Evolutionary conservation across 2,113 vertebrate genomes (phyloP).

Genomic region (Crypturellus undulatus): DNA sequence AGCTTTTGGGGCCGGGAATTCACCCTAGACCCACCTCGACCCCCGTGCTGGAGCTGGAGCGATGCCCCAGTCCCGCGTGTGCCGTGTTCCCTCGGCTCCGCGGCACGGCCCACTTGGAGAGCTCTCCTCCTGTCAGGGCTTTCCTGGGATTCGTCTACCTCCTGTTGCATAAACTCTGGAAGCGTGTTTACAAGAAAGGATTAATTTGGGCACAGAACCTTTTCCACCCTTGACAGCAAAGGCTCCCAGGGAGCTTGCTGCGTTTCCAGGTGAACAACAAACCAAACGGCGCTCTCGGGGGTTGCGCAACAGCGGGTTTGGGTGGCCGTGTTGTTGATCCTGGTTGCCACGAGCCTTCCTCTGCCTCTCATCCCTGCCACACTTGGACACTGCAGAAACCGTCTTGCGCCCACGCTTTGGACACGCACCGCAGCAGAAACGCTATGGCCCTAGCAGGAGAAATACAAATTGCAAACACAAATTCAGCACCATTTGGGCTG

Average conservation of each 20-base stretch:
- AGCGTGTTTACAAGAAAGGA: slow-evolving; percentile 64
- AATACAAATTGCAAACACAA: background rate
- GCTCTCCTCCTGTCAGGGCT: slow-evolving; percentile 26
- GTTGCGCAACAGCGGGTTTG: background rate
- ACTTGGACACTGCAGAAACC: background rate
- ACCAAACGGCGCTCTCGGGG: background rate
- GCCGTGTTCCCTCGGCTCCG: slow-evolving; percentile 14
- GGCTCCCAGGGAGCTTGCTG: slow-evolving; percentile 12
- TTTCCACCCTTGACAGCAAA: background rate
- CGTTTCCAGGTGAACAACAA: slow-evolving; percentile 58
- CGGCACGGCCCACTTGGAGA: background rate
- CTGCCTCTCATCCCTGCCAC: background rate
- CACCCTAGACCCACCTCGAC: background rate
- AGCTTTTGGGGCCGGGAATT: background rate
- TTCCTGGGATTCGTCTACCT: slow-evolving; percentile 71
- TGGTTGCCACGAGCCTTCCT: background rate
- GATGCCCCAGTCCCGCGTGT: background rate
- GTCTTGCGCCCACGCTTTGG: fast-evolving
- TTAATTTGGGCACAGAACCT: slow-evolving; percentile 58
- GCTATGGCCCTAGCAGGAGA: background rate
- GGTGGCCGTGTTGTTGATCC: background rate
- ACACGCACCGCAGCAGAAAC: background rate
- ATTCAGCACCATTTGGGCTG: background rate
- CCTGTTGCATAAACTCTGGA: slow-evolving; percentile 69
- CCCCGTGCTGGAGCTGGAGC: background rate